These are phyloP conservation scores for Hybos culiciformis DNA, from an alignment of 2,888 invertebrate species.

Conservation along the genomic window DNA sequence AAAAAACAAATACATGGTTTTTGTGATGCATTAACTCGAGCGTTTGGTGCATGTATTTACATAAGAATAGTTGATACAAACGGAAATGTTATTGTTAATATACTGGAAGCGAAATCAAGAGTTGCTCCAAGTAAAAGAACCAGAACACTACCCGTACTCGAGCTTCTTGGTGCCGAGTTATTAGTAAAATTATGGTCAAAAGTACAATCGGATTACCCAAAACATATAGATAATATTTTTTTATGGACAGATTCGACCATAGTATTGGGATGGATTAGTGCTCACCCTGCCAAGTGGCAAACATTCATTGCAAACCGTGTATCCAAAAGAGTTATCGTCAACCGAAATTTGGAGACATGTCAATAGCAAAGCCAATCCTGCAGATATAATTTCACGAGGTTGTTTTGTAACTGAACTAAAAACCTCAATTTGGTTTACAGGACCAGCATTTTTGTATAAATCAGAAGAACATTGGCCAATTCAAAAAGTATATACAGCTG, in stretches of 20 bases:
- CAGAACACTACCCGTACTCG: neutral
- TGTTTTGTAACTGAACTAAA: neutral
- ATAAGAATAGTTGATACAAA: neutral
- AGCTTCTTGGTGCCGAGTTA: neutral
- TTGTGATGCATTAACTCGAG: neutral
- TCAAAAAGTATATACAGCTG: too few relatives aligned
- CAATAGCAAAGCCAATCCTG: slow-evolving; percentile 19
- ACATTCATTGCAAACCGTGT: slow-evolving; percentile 12
- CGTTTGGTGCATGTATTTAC: neutral
- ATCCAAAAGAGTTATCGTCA: neutral
- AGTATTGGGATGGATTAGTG: slow-evolving; percentile 11
- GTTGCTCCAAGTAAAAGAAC: neutral
- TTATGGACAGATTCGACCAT: slow-evolving; percentile 3
- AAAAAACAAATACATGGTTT: neutral
- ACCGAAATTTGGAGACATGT: slow-evolving; percentile 19
- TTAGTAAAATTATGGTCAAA: neutral
- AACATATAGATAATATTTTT: too few relatives aligned
- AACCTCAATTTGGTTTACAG: slow-evolving; percentile 3
- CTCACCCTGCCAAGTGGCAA: slow-evolving; percentile 6
- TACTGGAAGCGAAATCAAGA: neutral
- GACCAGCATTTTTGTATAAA: slow-evolving; percentile 3
- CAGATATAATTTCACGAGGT: slow-evolving; percentile 23
- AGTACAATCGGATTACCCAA: too few relatives aligned
- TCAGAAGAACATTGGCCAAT: neutral
- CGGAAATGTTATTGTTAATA: neutral